phyloP scores from a whole-genome alignment of 2,113 vertebrate species.

The Cyprinus carpio region DNA sequence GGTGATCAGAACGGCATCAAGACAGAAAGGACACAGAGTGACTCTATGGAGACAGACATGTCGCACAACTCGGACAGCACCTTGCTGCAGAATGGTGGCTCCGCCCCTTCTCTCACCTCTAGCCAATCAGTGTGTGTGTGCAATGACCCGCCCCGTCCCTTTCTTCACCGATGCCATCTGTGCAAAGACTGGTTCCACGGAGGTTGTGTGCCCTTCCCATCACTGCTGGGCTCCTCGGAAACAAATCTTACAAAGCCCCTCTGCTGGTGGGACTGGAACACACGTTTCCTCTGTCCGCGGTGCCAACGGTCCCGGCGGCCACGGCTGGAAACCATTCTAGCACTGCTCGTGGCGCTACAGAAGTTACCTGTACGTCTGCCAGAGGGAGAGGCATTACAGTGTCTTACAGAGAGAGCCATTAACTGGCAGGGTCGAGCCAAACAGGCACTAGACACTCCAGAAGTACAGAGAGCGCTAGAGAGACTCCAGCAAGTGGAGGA shows the following conservation, averaged over 20 bases:
- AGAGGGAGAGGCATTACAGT: slow-evolving; percentile 90
- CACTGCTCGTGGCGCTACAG: slow-evolving; percentile 89
- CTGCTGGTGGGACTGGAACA: slow-evolving; percentile 95
- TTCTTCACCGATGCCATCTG: slow-evolving; percentile 88
- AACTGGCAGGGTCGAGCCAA: slow-evolving; percentile 91
- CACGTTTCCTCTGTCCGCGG: slow-evolving; percentile 87
- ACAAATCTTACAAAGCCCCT: slow-evolving; percentile 67
- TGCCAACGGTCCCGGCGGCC: slow-evolving; percentile 92
- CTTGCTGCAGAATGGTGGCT: slow-evolving; percentile 68
- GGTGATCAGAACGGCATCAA: slow-evolving; percentile 47
- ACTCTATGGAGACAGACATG: slow-evolving; percentile 64
- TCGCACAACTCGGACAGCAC: slow-evolving; percentile 63
- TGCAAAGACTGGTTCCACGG: slow-evolving; percentile 95
- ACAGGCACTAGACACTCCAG: slow-evolving; percentile 81
- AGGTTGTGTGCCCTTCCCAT: slow-evolving; percentile 83
- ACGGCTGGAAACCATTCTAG: slow-evolving; percentile 89
- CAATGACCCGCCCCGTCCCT: slow-evolving; percentile 69
- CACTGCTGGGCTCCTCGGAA: slow-evolving; percentile 72
- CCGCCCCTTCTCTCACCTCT: slow-evolving; percentile 50
- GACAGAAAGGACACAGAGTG: slow-evolving; percentile 64
- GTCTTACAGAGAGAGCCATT: slow-evolving; percentile 90
- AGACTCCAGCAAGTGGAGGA: slow-evolving; percentile 80
- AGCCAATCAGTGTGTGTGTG: slow-evolving; percentile 80
- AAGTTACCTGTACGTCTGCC: slow-evolving; percentile 88
- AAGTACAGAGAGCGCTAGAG: slow-evolving; percentile 76